A percentile compares a stretch with the other conserved stretches of the same genome.
Conservation (phyloP, 2,888 invertebrate species). For the Lasioglossum pauxillum region DNA sequence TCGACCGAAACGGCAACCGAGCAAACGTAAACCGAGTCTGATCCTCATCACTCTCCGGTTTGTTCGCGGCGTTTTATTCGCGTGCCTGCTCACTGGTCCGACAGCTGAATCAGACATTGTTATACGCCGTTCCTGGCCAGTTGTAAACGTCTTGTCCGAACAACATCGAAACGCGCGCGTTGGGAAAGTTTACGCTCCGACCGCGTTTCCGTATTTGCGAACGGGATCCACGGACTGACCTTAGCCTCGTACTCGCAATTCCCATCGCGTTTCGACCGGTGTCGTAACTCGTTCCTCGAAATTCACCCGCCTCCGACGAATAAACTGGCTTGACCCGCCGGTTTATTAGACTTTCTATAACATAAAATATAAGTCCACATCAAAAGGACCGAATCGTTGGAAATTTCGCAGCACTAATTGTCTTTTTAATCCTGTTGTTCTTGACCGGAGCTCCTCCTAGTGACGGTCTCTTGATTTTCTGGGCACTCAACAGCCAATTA, state of each 20-base stretch:
- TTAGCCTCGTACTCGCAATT: background rate
- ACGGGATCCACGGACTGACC: conserved; percentile 17
- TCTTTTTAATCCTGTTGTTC: background rate
- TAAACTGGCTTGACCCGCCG: background rate
- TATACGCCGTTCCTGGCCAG: conserved; percentile 39
- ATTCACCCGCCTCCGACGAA: background rate
- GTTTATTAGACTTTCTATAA: background rate
- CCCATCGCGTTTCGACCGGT: too few relatives aligned
- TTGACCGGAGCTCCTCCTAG: background rate
- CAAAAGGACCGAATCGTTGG: too few relatives aligned
- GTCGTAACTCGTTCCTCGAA: conserved; percentile 5
- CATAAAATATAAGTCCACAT: background rate
- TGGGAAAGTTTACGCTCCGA: conserved; percentile 27
- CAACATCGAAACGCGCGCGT: conserved; percentile 51
- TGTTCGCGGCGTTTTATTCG: conserved; percentile 66
- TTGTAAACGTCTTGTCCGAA: conserved; percentile 67
- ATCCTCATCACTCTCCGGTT: conserved; percentile 56
- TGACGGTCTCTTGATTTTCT: background rate
- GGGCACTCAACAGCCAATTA: background rate
- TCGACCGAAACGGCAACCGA: conserved; percentile 47
- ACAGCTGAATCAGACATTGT: conserved; percentile 69
- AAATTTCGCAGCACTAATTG: background rate
- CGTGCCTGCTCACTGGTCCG: conserved; percentile 47
- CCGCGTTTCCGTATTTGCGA: conserved; percentile 17
- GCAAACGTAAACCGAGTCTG: conserved; percentile 62